Evolutionary conservation across 2,113 vertebrate species (phyloP).

Genomic region (Ctenomys sociabilis): DNA sequence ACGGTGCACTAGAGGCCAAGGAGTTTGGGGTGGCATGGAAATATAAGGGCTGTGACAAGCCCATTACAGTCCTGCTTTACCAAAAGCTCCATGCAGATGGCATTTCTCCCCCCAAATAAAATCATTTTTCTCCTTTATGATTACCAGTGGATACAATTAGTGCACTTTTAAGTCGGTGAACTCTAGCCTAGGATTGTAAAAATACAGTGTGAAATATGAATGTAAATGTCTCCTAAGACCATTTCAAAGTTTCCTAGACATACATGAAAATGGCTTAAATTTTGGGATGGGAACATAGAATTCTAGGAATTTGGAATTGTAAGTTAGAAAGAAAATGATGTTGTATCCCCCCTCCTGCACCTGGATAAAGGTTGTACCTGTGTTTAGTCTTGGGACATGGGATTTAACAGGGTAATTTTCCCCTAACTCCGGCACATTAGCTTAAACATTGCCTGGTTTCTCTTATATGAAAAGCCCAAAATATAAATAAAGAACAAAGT

Average conservation of each 20-base stretch:
- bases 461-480: neutral
- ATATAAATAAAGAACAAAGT: neutral
- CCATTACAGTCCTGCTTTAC: neutral
- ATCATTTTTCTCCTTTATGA: neutral
- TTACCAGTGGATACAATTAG: neutral
- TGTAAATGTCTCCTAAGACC: neutral
- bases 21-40: constrained; percentile 27
- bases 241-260: neutral
- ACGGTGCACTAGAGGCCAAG: constrained; percentile 24
- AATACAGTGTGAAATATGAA: neutral
- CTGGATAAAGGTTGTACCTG: neutral
- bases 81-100: neutral
- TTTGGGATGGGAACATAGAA: neutral
- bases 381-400: neutral
- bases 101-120: neutral
- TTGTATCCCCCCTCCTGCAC: neutral
- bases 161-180: constrained; percentile 11
- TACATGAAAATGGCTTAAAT: neutral
- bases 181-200: neutral
- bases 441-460: neutral
- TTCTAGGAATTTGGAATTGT: neutral
- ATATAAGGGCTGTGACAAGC: neutral
- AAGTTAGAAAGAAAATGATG: neutral
- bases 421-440: neutral
- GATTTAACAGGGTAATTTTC: constrained; percentile 10